phyloP scores from a whole-genome alignment of 2,797 vertebrate genomes.

The Lepus townsendii region DNA sequence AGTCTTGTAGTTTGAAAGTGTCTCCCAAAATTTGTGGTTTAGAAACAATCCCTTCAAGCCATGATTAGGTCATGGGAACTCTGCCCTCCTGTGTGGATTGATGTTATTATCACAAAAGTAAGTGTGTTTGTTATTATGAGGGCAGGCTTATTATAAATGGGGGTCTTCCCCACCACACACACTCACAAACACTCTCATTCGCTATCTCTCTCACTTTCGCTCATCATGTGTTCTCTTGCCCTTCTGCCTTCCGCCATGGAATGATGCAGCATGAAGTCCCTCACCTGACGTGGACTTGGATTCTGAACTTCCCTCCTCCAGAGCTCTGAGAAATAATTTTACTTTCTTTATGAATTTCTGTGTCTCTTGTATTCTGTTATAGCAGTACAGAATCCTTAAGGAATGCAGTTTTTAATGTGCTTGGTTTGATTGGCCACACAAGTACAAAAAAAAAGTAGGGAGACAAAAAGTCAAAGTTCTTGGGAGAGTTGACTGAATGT shows the following conservation, averaged over 20 bases:
- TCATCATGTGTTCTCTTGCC: background rate
- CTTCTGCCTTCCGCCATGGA: background rate
- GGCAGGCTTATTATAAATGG: background rate
- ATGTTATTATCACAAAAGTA: background rate
- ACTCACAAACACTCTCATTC: no score
- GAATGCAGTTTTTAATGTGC: background rate
- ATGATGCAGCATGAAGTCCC: background rate
- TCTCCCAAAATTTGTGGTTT: background rate
- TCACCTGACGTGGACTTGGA: no score
- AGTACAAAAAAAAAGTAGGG: background rate
- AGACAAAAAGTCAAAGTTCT: background rate
- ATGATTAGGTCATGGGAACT: background rate
- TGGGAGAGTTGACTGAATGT: background rate
- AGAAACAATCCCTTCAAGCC: background rate
- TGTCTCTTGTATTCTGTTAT: background rate
- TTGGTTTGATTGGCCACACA: background rate
- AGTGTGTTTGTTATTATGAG: background rate
- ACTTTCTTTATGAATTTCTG: background rate
- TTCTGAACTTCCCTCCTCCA: background rate
- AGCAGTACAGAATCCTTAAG: background rate
- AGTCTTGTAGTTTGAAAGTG: background rate
- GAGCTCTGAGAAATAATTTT: background rate
- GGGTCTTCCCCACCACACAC: background rate
- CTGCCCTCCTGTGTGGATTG: background rate
- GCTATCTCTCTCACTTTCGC: background rate